Percentiles rank a stretch among this genome's conserved stretches.
Evolutionary conservation across 2,888 invertebrate genomes (phyloP).

Genomic region (Thecophora atra): DNA sequence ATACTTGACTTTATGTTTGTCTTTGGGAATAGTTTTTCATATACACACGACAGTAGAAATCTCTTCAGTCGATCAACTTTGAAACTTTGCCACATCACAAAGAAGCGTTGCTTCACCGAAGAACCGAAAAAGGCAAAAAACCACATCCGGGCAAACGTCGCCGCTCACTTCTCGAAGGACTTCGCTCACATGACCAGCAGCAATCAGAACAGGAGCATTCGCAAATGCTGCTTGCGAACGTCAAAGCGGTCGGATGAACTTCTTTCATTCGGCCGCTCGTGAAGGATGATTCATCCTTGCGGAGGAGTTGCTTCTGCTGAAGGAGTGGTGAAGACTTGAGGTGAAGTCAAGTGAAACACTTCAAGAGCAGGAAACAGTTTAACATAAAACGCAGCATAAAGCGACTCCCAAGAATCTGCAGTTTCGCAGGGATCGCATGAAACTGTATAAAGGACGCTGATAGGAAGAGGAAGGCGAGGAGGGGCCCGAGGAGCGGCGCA

Average conservation of each 20-base stretch:
- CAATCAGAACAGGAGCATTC: not conserved
- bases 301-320: not conserved
- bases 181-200: not conserved
- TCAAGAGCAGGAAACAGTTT: slow-evolving; percentile 29
- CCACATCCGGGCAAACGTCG: too few relatives aligned
- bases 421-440: not conserved
- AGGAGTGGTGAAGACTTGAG: not conserved
- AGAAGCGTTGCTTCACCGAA: too few relatives aligned
- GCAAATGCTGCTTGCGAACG: not conserved
- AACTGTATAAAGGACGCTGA: not conserved
- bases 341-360: not conserved
- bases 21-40: not conserved
- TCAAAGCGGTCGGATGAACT: not conserved
- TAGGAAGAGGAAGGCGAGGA: too few relatives aligned
- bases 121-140: too few relatives aligned
- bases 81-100: too few relatives aligned
- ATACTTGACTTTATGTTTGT: not conserved
- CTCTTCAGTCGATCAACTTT: not conserved
- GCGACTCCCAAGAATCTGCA: slow-evolving; percentile 8
- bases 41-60: not conserved
- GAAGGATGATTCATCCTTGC: not conserved
- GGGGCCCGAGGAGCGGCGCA: too few relatives aligned
- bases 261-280: not conserved
- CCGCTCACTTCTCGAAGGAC: too few relatives aligned
- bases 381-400: slow-evolving; percentile 32